Conservation (phyloP, 2,797 vertebrate genomes). For the Acanthurus leucopareius region DNA sequence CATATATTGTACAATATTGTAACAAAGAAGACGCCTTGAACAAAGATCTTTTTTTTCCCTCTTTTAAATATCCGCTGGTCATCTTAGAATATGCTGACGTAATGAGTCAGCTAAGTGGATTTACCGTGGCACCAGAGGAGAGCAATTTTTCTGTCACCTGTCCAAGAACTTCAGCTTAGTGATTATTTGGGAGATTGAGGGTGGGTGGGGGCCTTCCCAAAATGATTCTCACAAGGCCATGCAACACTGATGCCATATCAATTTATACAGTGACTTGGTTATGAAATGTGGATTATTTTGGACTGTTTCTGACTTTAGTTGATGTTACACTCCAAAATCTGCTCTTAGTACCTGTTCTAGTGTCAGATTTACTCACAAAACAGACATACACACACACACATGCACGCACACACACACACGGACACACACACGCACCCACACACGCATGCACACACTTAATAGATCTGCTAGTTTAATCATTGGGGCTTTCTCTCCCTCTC, state of each 20-base stretch:
- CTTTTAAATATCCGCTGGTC: constrained; percentile 21
- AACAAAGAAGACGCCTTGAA: neutral
- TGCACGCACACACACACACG: constrained; percentile 7
- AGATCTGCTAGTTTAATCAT: constrained; percentile 9
- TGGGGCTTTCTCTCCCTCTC: neutral
- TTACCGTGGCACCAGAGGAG: constrained; percentile 24
- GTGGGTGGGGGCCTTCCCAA: neutral
- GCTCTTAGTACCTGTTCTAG: constrained; percentile 39
- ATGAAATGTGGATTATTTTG: constrained; percentile 45
- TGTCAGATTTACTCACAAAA: constrained; percentile 2
- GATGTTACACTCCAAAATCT: constrained; percentile 24
- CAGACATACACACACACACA: neutral
- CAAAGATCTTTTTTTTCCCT: no score
- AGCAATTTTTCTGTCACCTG: constrained; percentile 32
- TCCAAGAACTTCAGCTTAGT: constrained; percentile 43
- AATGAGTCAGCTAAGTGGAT: constrained; percentile 57
- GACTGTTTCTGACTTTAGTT: constrained; percentile 22
- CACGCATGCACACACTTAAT: constrained; percentile 3
- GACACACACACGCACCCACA: constrained; percentile 11
- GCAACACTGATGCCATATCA: constrained; percentile 32
- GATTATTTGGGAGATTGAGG: constrained; percentile 20
- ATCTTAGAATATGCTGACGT: constrained; percentile 36
- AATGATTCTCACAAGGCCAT: constrained; percentile 17
- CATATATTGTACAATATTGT: neutral
- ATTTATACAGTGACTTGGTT: constrained; percentile 21